These are phyloP conservation scores for Saccostrea echinata DNA, from an alignment of 1,140 invertebrate species.

Conservation along the genomic window DNA sequence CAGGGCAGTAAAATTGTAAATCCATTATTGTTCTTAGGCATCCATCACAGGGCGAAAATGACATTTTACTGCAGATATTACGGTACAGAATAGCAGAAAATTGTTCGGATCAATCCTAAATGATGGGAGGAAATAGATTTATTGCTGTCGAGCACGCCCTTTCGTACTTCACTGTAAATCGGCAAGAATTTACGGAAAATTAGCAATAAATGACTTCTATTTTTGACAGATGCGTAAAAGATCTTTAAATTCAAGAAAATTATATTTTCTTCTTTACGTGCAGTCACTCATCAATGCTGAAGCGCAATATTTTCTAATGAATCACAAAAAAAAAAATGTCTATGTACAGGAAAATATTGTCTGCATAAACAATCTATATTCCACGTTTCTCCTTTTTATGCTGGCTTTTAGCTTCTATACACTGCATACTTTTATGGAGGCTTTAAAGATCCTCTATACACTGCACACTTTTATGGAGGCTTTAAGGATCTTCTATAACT, in stretches of 20 bases:
- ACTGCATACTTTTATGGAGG: too few relatives aligned
- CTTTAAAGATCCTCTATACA: too few relatives aligned
- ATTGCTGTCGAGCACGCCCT: background rate
- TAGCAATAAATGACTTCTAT: background rate
- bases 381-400: too few relatives aligned
- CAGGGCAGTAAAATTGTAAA: background rate
- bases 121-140: background rate
- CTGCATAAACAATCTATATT: too few relatives aligned
- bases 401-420: too few relatives aligned
- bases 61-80: background rate
- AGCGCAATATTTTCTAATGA: too few relatives aligned
- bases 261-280: background rate
- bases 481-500: too few relatives aligned
- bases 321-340: too few relatives aligned
- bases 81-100: background rate
- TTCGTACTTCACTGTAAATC: background rate
- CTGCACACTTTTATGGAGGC: too few relatives aligned
- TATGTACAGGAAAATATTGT: too few relatives aligned
- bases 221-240: background rate
- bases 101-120: background rate
- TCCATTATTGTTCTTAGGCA: constrained; percentile 3
- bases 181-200: background rate
- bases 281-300: background rate
- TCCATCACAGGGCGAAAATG: constrained; percentile 25
- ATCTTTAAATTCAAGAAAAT: background rate